Conservation (phyloP, 2,888 invertebrate species). For the Endotricha flammealis region DNA sequence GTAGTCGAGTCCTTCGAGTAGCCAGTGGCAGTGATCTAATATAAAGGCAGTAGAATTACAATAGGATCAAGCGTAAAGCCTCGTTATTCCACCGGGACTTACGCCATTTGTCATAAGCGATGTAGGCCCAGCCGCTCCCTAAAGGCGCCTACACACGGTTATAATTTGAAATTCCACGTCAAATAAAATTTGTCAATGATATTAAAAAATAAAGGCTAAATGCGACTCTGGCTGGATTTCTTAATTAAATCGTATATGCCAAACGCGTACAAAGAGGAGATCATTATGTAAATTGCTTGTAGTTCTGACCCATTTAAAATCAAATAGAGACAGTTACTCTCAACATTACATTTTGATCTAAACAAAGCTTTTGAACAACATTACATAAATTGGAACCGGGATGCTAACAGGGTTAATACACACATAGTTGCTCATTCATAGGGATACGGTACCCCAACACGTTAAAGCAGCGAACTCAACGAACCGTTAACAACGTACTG, state of each 20-base stretch:
- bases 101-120: conserved; percentile 2
- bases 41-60: conserved; percentile 4
- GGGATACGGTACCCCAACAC: background rate
- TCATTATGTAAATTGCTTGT: too few relatives aligned
- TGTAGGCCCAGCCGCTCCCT: background rate
- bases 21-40: background rate
- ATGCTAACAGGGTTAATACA: background rate
- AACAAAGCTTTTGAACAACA: background rate
- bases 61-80: conserved; percentile 2
- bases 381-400: background rate
- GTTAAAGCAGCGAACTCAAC: background rate
- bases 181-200: too few relatives aligned
- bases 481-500: background rate
- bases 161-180: too few relatives aligned
- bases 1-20: conserved; percentile 2
- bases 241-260: too few relatives aligned
- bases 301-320: too few relatives aligned
- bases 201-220: too few relatives aligned
- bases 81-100: background rate
- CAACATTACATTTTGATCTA: too few relatives aligned
- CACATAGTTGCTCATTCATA: background rate
- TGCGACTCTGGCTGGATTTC: too few relatives aligned
- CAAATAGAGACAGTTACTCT: too few relatives aligned
- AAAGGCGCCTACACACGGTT: too few relatives aligned
- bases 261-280: too few relatives aligned